Percentiles rank a stretch among this genome's conserved stretches.
Conservation (phyloP, 2,797 vertebrate genomes). For the Gephyroberyx darwinii region DNA sequence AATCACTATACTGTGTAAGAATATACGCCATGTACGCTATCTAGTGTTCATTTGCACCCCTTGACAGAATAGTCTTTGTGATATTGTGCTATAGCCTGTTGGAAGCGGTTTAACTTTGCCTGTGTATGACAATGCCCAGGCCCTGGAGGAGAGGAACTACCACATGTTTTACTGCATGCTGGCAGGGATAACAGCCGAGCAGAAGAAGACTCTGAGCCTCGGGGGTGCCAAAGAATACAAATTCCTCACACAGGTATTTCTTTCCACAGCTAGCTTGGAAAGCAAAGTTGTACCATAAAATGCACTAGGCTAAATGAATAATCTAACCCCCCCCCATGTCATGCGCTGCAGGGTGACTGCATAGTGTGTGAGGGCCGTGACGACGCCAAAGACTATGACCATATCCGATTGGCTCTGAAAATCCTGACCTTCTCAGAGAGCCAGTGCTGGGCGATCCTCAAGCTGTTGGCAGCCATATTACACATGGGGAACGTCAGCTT, state of each 20-base stretch:
- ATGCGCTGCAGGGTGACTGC: conserved; percentile 83
- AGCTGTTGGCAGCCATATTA: conserved; percentile 90
- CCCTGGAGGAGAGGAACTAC: conserved; percentile 90
- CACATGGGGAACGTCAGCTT: conserved; percentile 93
- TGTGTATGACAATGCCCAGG: conserved; percentile 72
- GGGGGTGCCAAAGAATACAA: conserved; percentile 85
- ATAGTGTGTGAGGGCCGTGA: conserved; percentile 81
- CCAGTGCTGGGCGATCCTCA: conserved; percentile 88
- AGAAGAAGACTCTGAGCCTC: conserved; percentile 86
- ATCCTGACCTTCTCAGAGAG: conserved; percentile 89
- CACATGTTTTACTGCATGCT: conserved; percentile 97
- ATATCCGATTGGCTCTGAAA: conserved; percentile 87
- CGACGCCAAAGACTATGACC: conserved; percentile 84
- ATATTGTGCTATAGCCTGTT: neutral
- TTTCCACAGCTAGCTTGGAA: neutral
- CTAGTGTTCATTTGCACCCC: neutral
- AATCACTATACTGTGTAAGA: neutral
- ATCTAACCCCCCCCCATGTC: neutral
- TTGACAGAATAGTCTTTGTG: neutral
- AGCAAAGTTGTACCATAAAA: neutral
- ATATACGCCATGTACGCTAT: neutral
- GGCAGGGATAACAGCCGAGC: conserved; percentile 85
- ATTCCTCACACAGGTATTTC: conserved; percentile 88
- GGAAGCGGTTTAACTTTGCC: neutral
- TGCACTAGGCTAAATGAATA: neutral